Evolutionary conservation across 2,888 invertebrate genomes (phyloP).

Genomic region (Amblyteles armatorius): DNA sequence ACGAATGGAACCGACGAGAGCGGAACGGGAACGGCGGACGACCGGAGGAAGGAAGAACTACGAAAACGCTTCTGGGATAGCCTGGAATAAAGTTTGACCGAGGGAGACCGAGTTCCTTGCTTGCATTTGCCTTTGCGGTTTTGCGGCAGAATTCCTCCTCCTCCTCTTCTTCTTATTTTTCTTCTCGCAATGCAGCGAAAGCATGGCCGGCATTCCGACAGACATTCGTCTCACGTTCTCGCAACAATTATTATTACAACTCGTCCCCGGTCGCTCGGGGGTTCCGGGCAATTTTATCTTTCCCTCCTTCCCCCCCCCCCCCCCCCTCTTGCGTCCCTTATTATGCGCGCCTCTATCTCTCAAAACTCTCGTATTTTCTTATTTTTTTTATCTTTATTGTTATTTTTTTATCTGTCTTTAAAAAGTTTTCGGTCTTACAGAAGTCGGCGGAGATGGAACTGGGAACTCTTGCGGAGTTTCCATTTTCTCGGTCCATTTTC

Average conservation of each 20-base stretch:
- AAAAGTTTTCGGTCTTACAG: conserved; percentile 11
- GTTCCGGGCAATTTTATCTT: conserved; percentile 52
- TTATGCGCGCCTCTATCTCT: conserved; percentile 25
- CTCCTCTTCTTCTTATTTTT: conserved; percentile 45
- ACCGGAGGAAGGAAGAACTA: conserved; percentile 18
- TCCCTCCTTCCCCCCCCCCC: background rate
- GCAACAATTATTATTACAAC: conserved; percentile 81
- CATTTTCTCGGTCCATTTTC: background rate
- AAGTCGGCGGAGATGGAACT: conserved; percentile 19
- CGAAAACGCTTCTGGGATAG: conserved; percentile 13
- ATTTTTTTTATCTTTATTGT: conserved; percentile 22
- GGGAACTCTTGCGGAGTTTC: conserved; percentile 45
- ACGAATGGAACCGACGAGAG: conserved; percentile 38
- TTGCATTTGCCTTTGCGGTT: conserved; percentile 69
- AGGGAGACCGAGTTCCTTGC: conserved; percentile 41
- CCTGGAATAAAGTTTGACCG: conserved; percentile 13
- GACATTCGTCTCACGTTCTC: conserved; percentile 80
- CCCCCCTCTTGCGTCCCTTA: conserved; percentile 11
- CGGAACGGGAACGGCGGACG: conserved; percentile 25
- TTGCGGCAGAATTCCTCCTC: conserved; percentile 61
- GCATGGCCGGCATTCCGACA: conserved; percentile 71
- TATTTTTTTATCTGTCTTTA: conserved; percentile 1
- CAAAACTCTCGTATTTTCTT: conserved; percentile 20
- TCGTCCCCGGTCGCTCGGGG: conserved; percentile 53
- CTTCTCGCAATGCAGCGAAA: conserved; percentile 49